Evolutionary conservation across 2,797 vertebrate genomes (phyloP).

Genomic region (Rousettus madagascariensis): DNA sequence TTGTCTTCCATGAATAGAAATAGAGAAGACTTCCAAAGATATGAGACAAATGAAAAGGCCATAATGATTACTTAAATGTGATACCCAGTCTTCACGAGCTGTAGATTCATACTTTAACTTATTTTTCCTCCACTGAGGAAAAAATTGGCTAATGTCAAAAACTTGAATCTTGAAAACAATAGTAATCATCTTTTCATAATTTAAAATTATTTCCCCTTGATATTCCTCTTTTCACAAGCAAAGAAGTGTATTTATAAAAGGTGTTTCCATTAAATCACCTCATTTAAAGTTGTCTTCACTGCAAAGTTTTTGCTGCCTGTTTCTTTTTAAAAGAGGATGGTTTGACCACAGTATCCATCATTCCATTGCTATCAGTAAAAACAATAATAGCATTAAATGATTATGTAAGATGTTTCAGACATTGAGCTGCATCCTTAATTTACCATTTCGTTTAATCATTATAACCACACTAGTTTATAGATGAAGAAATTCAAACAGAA

Average conservation of each 20-base stretch:
- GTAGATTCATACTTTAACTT: background rate
- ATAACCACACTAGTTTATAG: background rate
- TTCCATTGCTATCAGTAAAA: background rate
- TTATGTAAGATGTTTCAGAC: background rate
- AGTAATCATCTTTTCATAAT: background rate
- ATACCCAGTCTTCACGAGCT: background rate
- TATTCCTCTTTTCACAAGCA: background rate
- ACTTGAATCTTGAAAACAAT: background rate
- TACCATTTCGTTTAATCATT: background rate
- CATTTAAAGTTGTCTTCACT: background rate
- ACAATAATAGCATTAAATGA: background rate
- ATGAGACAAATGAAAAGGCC: background rate
- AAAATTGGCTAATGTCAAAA: background rate
- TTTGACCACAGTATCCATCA: background rate
- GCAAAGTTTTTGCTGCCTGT: background rate
- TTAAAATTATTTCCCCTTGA: background rate
- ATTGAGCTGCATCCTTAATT: background rate
- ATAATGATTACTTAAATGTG: background rate
- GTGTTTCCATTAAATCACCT: background rate
- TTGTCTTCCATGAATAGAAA: background rate
- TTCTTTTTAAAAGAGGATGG: background rate
- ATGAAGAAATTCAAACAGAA: background rate
- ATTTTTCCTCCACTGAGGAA: background rate
- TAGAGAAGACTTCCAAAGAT: background rate
- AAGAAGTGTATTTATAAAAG: background rate